Percentiles rank a stretch among this genome's conserved stretches.
These are phyloP conservation scores for Calidris pygmaea DNA, from an alignment of 2,113 vertebrate genomes.

Conservation along the genomic window DNA sequence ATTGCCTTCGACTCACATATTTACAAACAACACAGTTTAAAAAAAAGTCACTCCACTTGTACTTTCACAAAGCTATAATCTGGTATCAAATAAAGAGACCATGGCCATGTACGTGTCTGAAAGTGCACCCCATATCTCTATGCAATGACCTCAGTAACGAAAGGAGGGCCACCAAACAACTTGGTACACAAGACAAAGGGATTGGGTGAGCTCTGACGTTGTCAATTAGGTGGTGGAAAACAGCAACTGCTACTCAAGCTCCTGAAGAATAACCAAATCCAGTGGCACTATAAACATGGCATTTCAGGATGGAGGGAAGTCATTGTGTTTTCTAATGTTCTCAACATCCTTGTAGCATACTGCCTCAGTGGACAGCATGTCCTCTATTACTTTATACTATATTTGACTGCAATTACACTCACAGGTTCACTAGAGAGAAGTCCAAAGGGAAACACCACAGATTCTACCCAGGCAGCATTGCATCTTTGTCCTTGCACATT, in stretches of 20 bases:
- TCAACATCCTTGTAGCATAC: not conserved
- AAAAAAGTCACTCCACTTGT: not conserved
- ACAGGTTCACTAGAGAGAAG: not conserved
- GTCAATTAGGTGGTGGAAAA: not conserved
- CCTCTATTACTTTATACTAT: not conserved
- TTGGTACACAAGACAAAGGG: not conserved
- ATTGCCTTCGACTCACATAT: not conserved
- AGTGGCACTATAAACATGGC: not conserved
- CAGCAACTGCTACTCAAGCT: not conserved
- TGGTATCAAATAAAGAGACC: not conserved
- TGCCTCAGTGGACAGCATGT: not conserved
- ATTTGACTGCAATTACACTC: not conserved
- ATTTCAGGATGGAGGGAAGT: not conserved
- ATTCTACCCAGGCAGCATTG: not conserved
- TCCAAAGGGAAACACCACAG: not conserved
- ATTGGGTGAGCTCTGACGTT: not conserved
- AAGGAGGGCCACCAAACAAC: not conserved
- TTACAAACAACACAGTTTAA: not conserved
- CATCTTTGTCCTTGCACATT: not conserved
- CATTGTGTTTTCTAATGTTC: not conserved
- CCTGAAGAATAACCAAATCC: not conserved
- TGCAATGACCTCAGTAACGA: not conserved
- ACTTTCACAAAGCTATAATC: not conserved
- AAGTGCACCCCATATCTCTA: not conserved
- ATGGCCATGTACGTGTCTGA: not conserved